Evolutionary conservation across 2,797 vertebrate genomes (phyloP), one percentile per base, ranked within the genome.

Genomic region (Sparidentex hasta): DNA sequence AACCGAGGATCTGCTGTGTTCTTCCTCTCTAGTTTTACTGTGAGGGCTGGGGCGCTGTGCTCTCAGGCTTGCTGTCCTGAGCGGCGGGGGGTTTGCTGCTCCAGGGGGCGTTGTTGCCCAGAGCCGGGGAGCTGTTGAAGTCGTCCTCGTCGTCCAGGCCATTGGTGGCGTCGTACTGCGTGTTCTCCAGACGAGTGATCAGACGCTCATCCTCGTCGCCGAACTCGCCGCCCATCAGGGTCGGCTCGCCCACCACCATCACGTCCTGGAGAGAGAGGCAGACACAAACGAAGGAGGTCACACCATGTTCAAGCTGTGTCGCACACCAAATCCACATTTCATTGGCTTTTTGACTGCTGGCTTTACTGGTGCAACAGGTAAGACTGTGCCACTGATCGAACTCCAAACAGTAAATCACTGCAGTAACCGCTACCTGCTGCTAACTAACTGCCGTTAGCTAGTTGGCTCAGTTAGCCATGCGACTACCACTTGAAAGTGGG

Each of bases 101-200:
- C 98, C 98, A 99, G 0, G 97, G 97, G 82, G 96, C 96, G 93
- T 96, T 98, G 96, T 97, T 98, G 85, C 96, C 97, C 92, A 99
- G 95, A 71, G 97, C 97, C 12, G 98, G 98, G 74, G 98, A 99
- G 95, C 94, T 96, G 94, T 95, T 98, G 96, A 99, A 99, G 95
- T 99, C 98, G 85, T 99, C 98, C 80, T 99, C 98, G 82, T 99
- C 98, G 83, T 99, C 98, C 94, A 99, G 95, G 91, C 98, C 98
- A 81, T 99, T 99, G 94, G 97, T 97, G 93, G 98, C 97, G 87
- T 99, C 98, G 69, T 99, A 99, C 91, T 99, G 98, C 74, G 98
- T 99, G 93, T 99, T 99, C 96, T 99, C 98, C 95, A 99, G 96
- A 88, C 98, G 97, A 75, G 98, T 99, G 96, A 99, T 99, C 94